These are phyloP conservation scores for Podarcis siculus DNA, from an alignment of 2,797 vertebrate genomes.

Conservation along the genomic window DNA sequence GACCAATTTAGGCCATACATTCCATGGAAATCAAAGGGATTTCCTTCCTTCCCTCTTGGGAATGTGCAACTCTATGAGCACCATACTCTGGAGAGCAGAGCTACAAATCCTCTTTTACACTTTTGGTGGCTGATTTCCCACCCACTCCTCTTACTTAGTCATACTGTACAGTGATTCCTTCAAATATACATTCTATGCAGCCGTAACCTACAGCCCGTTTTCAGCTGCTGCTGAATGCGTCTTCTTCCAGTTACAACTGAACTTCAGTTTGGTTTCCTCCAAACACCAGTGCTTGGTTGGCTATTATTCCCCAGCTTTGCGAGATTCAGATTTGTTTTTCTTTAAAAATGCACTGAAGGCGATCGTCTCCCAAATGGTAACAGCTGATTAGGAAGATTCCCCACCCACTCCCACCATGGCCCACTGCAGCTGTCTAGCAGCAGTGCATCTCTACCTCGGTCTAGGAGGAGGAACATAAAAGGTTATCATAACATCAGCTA, in stretches of 20 bases:
- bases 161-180: neutral
- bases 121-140: neutral
- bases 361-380: neutral
- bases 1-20: neutral
- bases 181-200: neutral
- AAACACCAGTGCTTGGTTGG: neutral
- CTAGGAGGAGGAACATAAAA: neutral
- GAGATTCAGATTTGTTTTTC: neutral
- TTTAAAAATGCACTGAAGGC: neutral
- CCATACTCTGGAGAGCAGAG: neutral
- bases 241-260: neutral
- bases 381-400: conserved; percentile 1
- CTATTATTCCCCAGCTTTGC: neutral
- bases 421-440: neutral
- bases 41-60: neutral
- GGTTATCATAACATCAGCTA: neutral
- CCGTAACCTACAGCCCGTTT: neutral
- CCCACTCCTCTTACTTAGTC: neutral
- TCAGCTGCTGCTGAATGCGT: too few relatives aligned
- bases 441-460: neutral
- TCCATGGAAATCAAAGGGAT: neutral
- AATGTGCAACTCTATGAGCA: neutral
- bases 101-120: neutral
- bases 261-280: neutral
- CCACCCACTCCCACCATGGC: too few relatives aligned